Base-by-base conservation (phyloP, 2,888 invertebrate genomes). In the Melinopterus prodromus region DNA sequence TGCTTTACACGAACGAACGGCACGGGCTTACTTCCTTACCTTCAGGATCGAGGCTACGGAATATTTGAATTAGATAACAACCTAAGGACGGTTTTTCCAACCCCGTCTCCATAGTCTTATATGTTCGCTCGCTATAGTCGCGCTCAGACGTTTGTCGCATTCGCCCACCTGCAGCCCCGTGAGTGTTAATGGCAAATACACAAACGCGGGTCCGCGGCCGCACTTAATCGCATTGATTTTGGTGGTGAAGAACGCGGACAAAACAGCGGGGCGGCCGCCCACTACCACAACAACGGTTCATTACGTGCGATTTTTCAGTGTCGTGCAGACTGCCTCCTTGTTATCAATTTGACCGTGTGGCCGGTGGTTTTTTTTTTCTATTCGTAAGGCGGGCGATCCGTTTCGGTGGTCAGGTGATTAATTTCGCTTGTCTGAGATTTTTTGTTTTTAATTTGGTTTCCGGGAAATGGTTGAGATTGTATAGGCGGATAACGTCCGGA, bases 291-390 rank as follows among this genome's bases (percentile, higher is more conserved):
- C 26, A 26, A 26, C 53, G 53, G 53, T 53, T 53, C 53, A 53
- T 53, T 53, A 53, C 53, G 53, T 53, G 53, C 53, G 53, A 53
- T 53, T 53, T 53, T 53, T 53, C 53, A 53, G 53, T 53, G 53
- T 53, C 53, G 53, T 53, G 53, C 53, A 53, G 53, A 53, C 53
- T 1, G 53, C 53, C 53, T 53, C 7, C 53, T 53, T 53, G 53
- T 53, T 53, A 53, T 53, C 53, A 53, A 53, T 53, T 53, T 53
- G 12, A 53, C 53, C 53, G 5, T 2, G 53, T 53, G 53, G 53
- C 5, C 53, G 53, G 53, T 53, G n/a, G n/a, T n/a, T n/a, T n/a
- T n/a, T 53, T 53, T 12, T 53, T 53, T 53, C 12, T 7, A 9
- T 53, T 53, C 53, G 9, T 9, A 53, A 2, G 53, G 12, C 12